Percentiles rank a stretch among this genome's conserved stretches.
phyloP scores from a whole-genome alignment of 1,140 invertebrate genomes.

The Tetragonula clypearis region DNA sequence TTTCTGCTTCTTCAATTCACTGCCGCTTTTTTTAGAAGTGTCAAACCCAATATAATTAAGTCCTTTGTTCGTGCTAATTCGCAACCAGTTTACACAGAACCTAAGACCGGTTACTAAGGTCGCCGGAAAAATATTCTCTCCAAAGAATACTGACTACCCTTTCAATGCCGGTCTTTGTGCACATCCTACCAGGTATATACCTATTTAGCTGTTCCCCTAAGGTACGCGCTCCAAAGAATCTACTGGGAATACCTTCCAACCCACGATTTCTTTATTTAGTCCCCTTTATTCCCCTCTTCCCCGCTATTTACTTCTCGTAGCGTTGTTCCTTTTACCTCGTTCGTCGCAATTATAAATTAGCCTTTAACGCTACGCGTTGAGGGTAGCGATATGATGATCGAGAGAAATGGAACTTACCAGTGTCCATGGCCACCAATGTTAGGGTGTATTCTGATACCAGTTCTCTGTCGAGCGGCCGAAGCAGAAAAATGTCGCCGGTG shows the following conservation, averaged over 20 bases:
- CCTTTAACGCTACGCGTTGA: background rate
- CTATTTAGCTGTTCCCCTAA: constrained; percentile 48
- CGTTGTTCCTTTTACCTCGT: too few relatives aligned
- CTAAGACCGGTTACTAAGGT: constrained; percentile 41
- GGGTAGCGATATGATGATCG: background rate
- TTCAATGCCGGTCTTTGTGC: constrained; percentile 53
- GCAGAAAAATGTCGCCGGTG: constrained; percentile 92
- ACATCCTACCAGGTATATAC: constrained; percentile 42
- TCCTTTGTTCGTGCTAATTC: constrained; percentile 60
- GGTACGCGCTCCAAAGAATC: constrained; percentile 3
- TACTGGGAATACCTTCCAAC: constrained; percentile 10
- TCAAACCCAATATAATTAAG: constrained; percentile 52
- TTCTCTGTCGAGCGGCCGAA: constrained; percentile 92
- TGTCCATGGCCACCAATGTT: constrained; percentile 95
- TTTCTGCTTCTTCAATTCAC: background rate
- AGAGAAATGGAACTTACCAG: constrained; percentile 85
- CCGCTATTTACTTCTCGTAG: background rate
- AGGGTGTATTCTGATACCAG: constrained; percentile 90
- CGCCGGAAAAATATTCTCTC: constrained; percentile 55
- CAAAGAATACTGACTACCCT: constrained; percentile 48
- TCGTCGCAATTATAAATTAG: constrained; percentile 10
- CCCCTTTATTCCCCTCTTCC: background rate
- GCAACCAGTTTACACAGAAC: constrained; percentile 58
- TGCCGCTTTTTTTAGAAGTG: constrained; percentile 17
- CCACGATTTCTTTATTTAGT: constrained; percentile 19